Evolutionary conservation across 2,888 invertebrate genomes (phyloP), one percentile per base, ranked within the genome.

Genomic region (Hofmannophila pseudospretella): DNA sequence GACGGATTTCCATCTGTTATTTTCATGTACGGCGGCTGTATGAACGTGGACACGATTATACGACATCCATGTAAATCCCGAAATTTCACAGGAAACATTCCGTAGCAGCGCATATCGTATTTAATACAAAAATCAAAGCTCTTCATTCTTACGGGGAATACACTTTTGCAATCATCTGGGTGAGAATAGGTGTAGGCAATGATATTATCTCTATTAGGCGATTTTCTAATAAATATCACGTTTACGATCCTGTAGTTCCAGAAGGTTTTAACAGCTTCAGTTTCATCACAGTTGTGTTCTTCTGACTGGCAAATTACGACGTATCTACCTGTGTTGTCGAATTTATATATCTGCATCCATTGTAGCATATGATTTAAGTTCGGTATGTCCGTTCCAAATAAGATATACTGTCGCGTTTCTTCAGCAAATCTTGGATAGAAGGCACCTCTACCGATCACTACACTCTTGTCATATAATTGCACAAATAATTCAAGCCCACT

Each of bases 161-260:
- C 49, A 25, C 54, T 66, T 13, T 42, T 38, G 42, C 82, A 84
- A 13, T 57, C 54, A 10, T 64, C 52, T 13, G 57, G 35, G 5
- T 69, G 64, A 39, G 58, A 67, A 45, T 75, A 76, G 3, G 70
- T 71, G 34, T 67, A 80, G 0, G 61, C 72, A n/a, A 45, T 42
- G 2, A 56, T 51, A 38, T 51, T 32, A 3, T 44, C 39, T n/a
- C 40, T 28, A 16, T 39, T 42, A 3, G 14, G 8, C 1, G 10
- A 3, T 10, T 8, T 10, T 8, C 42, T 39, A 1, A 82, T 54
- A 27, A 72, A 64, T 12, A 80, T 51, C 0, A 79, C 64, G 49
- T 81, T 76, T 1, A 66, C 51, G 9, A 84, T 64, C 59, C 62
- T 74, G 34, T 65, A 47, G 23, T 62, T 41, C 81, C 78, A 82